Conservation (phyloP, 2,113 vertebrate genomes). For the Podiceps cristatus region DNA sequence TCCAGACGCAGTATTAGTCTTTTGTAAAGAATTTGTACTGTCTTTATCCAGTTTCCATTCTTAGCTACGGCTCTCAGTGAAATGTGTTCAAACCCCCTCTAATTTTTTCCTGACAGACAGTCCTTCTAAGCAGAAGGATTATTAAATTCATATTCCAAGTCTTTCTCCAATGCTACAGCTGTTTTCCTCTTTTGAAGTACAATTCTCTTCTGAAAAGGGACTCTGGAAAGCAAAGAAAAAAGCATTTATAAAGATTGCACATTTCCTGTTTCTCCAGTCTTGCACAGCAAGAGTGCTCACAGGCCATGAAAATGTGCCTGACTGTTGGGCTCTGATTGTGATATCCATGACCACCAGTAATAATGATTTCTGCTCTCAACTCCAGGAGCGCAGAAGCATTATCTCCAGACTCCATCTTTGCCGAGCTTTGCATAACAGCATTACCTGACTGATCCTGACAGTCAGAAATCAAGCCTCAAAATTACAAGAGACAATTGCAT, state of each 20-base stretch:
- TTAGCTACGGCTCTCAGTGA: not conserved
- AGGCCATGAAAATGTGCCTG: not conserved
- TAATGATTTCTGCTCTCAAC: not conserved
- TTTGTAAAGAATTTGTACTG: conserved; percentile 54
- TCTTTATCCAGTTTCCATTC: conserved; percentile 61
- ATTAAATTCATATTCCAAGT: conserved; percentile 28
- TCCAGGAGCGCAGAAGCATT: not conserved
- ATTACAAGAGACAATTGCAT: not conserved
- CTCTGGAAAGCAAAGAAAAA: not conserved
- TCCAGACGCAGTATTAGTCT: conserved; percentile 57
- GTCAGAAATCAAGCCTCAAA: not conserved
- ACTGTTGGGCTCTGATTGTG: not conserved
- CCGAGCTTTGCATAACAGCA: not conserved
- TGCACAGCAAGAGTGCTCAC: not conserved
- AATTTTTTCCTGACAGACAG: not conserved
- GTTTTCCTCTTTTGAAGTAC: not conserved
- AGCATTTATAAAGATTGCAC: not conserved
- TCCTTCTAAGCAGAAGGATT: conserved; percentile 16
- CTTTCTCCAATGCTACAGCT: not conserved
- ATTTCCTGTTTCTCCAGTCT: not conserved
- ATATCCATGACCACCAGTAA: not conserved
- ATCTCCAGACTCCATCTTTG: not conserved
- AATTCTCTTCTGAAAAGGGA: not conserved
- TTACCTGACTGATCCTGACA: not conserved
- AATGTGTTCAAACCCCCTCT: not conserved